Percentiles rank a stretch among this genome's conserved stretches.
Evolutionary conservation across 2,797 vertebrate genomes (phyloP).

Genomic region (Gallirallus australis): DNA sequence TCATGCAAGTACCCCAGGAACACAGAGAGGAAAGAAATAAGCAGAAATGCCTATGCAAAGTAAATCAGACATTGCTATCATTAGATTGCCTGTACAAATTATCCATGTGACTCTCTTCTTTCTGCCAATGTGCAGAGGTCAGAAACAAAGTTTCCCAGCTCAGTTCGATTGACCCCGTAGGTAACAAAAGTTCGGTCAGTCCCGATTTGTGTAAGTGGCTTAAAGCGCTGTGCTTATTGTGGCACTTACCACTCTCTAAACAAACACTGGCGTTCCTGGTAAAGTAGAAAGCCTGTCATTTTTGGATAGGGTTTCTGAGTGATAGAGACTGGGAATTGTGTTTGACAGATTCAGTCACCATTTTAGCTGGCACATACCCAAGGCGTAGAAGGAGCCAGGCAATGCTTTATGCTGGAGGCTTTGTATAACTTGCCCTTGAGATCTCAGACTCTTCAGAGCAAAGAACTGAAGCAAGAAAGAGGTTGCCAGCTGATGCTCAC

Average conservation of each 20-base stretch:
- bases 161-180: neutral
- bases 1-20: neutral
- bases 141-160: neutral
- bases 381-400: neutral
- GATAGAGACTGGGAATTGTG: neutral
- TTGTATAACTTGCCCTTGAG: neutral
- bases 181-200: neutral
- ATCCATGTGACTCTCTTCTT: neutral
- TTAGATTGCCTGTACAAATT: neutral
- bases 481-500: neutral
- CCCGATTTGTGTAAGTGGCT: neutral
- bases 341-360: neutral
- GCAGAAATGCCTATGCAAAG: neutral
- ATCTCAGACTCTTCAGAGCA: neutral
- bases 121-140: neutral
- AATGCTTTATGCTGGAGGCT: neutral
- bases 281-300: neutral
- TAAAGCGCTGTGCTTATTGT: neutral
- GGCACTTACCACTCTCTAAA: neutral
- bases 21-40: neutral
- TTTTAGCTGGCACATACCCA: neutral
- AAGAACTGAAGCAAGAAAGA: constrained; percentile 9
- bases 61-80: neutral
- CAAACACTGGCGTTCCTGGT: neutral
- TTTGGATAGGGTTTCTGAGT: neutral